Base-by-base conservation (phyloP, 2,797 vertebrate genomes). In the Darevskia mixta region DNA sequence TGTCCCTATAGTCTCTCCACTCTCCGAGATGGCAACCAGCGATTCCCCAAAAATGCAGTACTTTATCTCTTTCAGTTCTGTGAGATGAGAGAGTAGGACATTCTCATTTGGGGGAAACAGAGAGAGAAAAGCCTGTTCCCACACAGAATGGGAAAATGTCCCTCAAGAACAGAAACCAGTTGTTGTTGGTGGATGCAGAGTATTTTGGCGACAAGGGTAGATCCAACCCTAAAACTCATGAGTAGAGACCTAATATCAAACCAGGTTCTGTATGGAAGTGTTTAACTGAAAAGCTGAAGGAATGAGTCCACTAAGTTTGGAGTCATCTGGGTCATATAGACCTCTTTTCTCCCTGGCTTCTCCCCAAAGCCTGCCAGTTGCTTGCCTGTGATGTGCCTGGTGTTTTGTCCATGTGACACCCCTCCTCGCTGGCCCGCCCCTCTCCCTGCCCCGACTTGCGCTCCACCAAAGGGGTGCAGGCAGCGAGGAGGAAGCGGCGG, bases 11-110 rank as follows among this genome's bases (percentile, higher is more conserved):
- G 97, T 96, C 75, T 88, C 92, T n/a, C 97, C 97, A 0, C 93
- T 93, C 43, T 97, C 96, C 0, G 97, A 97, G 87, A 97, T 72
- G 0, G 97, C 96, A 87, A 95, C 94, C 95, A 99, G 95, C 0
- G 95, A 96, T 96, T 99, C 99, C 0, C 97, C 71, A 88, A 99
- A 99, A 81, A 98, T 87, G 87, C 98, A 97, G 38, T 71, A 90
- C 82, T 97, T 92, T 92, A 99, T 90, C 90, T 99, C 98, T 61
- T 96, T 92, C 5, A 91, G 87, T 76, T 92, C 98, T 98, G 92
- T 29, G 67, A 64, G 17, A 32, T 4, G 0, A 67, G 4, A 83
- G 5, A 9, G 13, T 29, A n/a, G 25, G 55, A 77, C 71, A 38
- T 43, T 58, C 8, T 27, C 0, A 7, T 0, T 49, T 27, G 75